Evolutionary conservation across 2,113 vertebrate genomes (phyloP), one percentile per base, ranked within the genome.

Genomic region (Lonchura striata): DNA sequence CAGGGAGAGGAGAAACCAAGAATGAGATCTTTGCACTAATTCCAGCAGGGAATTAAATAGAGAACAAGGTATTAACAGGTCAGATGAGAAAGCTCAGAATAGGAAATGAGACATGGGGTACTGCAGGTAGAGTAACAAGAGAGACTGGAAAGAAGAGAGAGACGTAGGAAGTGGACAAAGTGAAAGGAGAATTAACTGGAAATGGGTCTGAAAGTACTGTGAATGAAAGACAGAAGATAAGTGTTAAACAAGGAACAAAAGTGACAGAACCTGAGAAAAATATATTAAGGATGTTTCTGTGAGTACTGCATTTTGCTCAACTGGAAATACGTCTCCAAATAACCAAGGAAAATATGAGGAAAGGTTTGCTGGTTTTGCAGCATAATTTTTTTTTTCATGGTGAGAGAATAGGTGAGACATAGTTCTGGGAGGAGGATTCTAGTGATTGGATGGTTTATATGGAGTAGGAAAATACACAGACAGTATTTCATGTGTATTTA

Each of bases 401-500:
- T 88, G 53, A 81, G 44, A 78, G 60, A 86, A 86, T 46, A 90
- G 70, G 64, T 49, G 57, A 95, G 47, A 57, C 44, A 52, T 18
- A 41, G 64, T 66, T 92, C 76, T 64, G 11, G 10, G 22, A n/a
- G 44, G 46, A 92, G 60, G n/a, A 84, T 15, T 88, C 69, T 27
- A 39, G 44, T 59, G 71, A 86, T 13, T 60, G 72, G 56, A 71
- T 65, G 69, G 49, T 93, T 93, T 78, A 88, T 68, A 69, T 76
- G 49, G 39, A 83, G 50, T 24, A 86, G 52, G 56, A 76, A 88
- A 93, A 90, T 57, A 60, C 37, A 60, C 54, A 77, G 75, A 47
- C 82, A 88, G 41, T 75, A 88, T 88, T 96, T 93, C 49, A 66
- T 53, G 57, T 39, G 44, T 81, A 52, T 96, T 96, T 90, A 83